Evolutionary conservation across 2,888 invertebrate genomes (phyloP).

Genomic region (Apotomis capreana): DNA sequence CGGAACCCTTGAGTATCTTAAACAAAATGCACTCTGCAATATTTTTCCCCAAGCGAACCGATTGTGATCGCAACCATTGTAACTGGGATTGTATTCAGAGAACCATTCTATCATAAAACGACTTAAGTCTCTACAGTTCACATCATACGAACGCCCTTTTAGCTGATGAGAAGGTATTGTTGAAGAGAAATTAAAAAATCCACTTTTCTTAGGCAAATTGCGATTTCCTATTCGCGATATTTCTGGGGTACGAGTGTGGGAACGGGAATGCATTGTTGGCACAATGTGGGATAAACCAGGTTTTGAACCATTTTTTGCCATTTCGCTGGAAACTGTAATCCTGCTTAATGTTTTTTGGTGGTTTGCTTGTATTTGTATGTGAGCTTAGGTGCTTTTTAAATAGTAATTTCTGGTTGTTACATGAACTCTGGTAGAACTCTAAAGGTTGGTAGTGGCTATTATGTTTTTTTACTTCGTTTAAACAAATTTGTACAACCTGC

Average conservation of each 20-base stretch:
- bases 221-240: conserved; percentile 64
- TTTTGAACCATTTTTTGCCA: conserved; percentile 20
- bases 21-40: conserved; percentile 43
- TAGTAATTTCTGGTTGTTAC: conserved; percentile 15
- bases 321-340: conserved; percentile 33
- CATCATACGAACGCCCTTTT: background rate
- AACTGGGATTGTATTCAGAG: conserved; percentile 63
- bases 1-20: conserved; percentile 21
- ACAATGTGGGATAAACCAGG: conserved; percentile 50
- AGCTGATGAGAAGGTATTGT: conserved; percentile 57
- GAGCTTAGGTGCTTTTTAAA: background rate
- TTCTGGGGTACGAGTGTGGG: conserved; percentile 67
- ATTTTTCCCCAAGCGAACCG: conserved; percentile 65
- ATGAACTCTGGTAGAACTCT: background rate
- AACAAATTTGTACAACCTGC: background rate
- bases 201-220: conserved; percentile 68
- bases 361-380: conserved; percentile 22
- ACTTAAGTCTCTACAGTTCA: background rate
- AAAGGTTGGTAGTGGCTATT: background rate
- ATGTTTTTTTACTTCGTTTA: background rate
- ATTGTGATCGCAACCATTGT: conserved; percentile 75
- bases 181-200: conserved; percentile 66
- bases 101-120: conserved; percentile 31
- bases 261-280: conserved; percentile 61
- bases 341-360: conserved; percentile 31